Evolutionary conservation across 1,140 invertebrate genomes (phyloP).

Genomic region (Ruditapes philippinarum): DNA sequence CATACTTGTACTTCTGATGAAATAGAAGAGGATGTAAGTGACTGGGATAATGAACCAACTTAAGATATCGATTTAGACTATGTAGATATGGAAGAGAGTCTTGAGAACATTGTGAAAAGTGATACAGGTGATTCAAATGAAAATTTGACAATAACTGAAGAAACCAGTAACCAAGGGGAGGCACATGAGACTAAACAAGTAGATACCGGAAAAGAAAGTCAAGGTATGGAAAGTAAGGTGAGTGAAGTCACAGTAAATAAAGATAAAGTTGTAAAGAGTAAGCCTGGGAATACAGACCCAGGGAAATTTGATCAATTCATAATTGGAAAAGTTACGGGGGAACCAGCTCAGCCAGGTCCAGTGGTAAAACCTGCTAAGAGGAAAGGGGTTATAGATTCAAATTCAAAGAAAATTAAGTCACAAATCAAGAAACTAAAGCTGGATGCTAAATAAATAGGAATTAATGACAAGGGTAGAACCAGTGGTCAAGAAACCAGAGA

Average conservation of each 20-base stretch:
- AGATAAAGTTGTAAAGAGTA: no score
- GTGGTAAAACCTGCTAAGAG: background rate
- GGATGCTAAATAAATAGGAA: background rate
- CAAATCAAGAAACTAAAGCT: background rate
- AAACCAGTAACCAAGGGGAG: background rate
- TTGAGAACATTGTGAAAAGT: background rate
- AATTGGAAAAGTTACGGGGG: background rate
- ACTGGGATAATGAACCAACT: conserved; percentile 12
- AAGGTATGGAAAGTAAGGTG: background rate
- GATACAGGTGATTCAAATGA: background rate
- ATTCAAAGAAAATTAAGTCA: background rate
- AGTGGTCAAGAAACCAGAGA: background rate
- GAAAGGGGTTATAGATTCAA: background rate
- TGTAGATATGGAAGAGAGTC: background rate
- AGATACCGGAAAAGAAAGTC: background rate
- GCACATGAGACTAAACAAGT: background rate
- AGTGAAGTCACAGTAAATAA: no score
- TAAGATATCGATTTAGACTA: background rate
- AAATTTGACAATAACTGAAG: background rate
- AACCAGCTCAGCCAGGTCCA: background rate
- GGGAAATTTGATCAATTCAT: background rate
- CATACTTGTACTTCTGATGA: background rate
- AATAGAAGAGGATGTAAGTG: background rate
- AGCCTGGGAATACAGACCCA: no score
- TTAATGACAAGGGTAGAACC: background rate